Conservation (phyloP, 2,888 invertebrate species). For the Ernsta delagoae region DNA sequence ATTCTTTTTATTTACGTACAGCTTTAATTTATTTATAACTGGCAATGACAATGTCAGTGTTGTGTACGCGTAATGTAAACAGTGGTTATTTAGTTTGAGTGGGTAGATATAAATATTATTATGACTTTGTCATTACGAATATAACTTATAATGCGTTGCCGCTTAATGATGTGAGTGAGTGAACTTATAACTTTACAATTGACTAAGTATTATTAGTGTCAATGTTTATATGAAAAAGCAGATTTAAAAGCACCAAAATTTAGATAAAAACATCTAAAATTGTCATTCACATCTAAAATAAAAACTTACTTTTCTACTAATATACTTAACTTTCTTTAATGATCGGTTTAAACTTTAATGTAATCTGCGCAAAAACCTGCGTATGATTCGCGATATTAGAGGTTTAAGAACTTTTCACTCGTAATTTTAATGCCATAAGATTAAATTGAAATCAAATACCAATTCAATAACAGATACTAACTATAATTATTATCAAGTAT, state of each 20-base stretch:
- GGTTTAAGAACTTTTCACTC: not conserved
- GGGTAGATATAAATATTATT: constrained; percentile 34
- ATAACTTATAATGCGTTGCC: not conserved
- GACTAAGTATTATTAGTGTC: not conserved
- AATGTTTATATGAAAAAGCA: not conserved
- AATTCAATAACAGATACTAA: not conserved
- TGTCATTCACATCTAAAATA: no score
- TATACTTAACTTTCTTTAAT: no score
- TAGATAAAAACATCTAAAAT: no score
- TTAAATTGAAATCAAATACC: not conserved
- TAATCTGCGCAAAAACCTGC: not conserved
- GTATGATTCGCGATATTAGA: constrained; percentile 7
- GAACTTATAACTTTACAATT: not conserved
- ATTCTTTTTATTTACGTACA: constrained; percentile 34
- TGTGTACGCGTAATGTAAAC: constrained; percentile 31
- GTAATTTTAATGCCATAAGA: constrained; percentile 3
- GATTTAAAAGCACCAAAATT: no score
- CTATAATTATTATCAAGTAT: not conserved
- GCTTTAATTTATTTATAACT: constrained; percentile 6
- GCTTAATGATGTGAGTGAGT: constrained; percentile 4
- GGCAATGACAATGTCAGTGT: constrained; percentile 7
- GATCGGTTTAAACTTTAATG: not conserved
- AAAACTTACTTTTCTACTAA: no score
- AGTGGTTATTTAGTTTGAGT: constrained; percentile 12
- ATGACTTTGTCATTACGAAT: no score